Percentiles rank a stretch among this genome's conserved stretches.
Evolutionary conservation across 2,888 invertebrate species (phyloP).

Genomic region (Dolichopus griseipennis): DNA sequence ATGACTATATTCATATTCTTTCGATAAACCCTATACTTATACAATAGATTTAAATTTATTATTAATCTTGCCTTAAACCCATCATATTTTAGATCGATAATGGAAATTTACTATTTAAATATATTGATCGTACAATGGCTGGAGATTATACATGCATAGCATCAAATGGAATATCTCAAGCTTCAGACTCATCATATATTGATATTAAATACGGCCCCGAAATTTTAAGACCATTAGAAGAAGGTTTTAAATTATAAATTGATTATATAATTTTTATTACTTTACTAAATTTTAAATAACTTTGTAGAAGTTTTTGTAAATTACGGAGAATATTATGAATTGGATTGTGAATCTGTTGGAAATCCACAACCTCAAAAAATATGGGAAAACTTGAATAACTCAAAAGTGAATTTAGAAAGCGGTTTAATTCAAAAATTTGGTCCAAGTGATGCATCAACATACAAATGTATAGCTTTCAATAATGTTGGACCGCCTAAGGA

Average conservation of each 20-base stretch:
- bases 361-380: slow-evolving; percentile 16
- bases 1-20: too few relatives aligned
- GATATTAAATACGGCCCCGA: slow-evolving; percentile 18
- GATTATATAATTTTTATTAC: too few relatives aligned
- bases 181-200: slow-evolving; percentile 16
- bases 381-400: slow-evolving; percentile 14
- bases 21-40: too few relatives aligned
- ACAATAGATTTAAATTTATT: too few relatives aligned
- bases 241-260: slow-evolving; percentile 10
- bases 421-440: slow-evolving; percentile 19
- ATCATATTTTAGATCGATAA: slow-evolving; percentile 14
- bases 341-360: slow-evolving; percentile 17
- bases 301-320: slow-evolving; percentile 2
- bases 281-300: too few relatives aligned
- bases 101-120: slow-evolving; percentile 18
- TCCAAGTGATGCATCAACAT: slow-evolving; percentile 26
- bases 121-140: slow-evolving; percentile 13
- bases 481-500: slow-evolving; percentile 16
- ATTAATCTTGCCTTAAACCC: slow-evolving; percentile 2
- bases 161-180: slow-evolving; percentile 12
- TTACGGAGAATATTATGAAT: slow-evolving; percentile 13
- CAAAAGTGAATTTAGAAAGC: slow-evolving; percentile 2
- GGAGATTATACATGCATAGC: slow-evolving; percentile 21
- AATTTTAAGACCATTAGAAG: slow-evolving; percentile 13
- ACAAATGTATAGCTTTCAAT: slow-evolving; percentile 27